phyloP scores from a whole-genome alignment of 2,888 invertebrate species.

The Acholoe squamosa region DNA sequence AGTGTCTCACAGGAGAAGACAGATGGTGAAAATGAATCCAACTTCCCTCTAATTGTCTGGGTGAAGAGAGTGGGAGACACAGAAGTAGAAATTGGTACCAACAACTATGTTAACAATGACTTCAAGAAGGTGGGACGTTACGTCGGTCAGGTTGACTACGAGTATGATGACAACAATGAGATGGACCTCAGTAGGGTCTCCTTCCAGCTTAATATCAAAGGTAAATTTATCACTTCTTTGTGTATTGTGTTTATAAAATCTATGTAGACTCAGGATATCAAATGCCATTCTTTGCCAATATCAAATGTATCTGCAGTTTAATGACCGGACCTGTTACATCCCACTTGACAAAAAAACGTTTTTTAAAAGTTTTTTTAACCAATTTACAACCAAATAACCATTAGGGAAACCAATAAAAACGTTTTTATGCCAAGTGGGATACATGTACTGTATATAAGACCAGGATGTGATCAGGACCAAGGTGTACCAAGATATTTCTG shows the following conservation, averaged over 20 bases:
- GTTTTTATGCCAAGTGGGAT: too few relatives aligned
- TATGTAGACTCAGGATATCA: too few relatives aligned
- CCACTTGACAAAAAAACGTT: too few relatives aligned
- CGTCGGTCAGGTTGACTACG: conserved; percentile 45
- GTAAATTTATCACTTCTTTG: not conserved
- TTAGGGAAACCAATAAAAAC: too few relatives aligned
- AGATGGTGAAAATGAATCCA: not conserved
- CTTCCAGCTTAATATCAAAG: conserved; percentile 53
- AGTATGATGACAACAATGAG: conserved; percentile 39
- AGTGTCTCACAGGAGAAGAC: conserved; percentile 63
- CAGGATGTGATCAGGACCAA: too few relatives aligned
- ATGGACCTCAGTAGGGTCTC: conserved; percentile 47
- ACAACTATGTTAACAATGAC: conserved; percentile 63
- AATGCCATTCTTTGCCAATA: too few relatives aligned
- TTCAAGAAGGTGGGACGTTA: conserved; percentile 65
- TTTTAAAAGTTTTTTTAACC: too few relatives aligned
- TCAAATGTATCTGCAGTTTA: too few relatives aligned
- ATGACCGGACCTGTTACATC: too few relatives aligned
- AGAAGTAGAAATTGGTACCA: conserved; percentile 68
- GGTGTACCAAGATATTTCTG: not conserved
- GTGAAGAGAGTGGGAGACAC: conserved; percentile 58
- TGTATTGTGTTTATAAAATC: not conserved
- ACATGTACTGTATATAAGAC: too few relatives aligned
- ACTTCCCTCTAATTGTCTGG: conserved; percentile 64
- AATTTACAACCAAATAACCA: too few relatives aligned